Base-by-base conservation (phyloP, 2,888 invertebrate species). In the Dysmachus trigonus region DNA sequence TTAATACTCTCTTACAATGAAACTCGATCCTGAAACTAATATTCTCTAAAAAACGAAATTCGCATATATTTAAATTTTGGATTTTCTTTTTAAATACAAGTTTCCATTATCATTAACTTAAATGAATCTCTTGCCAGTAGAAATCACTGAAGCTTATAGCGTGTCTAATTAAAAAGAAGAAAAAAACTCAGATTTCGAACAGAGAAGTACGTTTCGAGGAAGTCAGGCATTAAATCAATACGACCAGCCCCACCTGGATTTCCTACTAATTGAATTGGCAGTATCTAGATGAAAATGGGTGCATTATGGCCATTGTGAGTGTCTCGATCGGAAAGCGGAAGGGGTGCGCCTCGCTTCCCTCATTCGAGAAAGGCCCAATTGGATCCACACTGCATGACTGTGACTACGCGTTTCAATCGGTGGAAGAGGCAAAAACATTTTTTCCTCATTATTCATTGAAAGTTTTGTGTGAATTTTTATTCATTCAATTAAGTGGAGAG, bases 271-370 rank as follows among this genome's bases (percentile, higher is more conserved):
- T 73, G 73, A 73, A 73, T 73, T 73, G 33, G 30, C 31, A n/a
- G 35, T 73, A 73, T 33, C 73, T 73, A 31, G 33, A 73, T 73
- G 73, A 33, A 73, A 73, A 73, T 73, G 73, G 73, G 35, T 73
- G 31, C 62, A 62, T 62, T 62, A 62, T 62, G 62, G 22, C 73
- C 73, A 73, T 73, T 73, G 73, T 73, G 7, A 4, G n/a, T 10
- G n/a, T 10, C 27, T 10, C 73, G 13, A 33, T 35, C 31, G 30
- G 31, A 33, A 31, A 73, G n/a, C 33, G 73, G 73, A 33, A 27
- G 62, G 73, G 33, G 73, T 33, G 33, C 73, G 73, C 31, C 73
- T 15, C 33, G n/a, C 73, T 73, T 73, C 35, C 73, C 33, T 73
- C 33, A 15, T 35, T 10, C 7, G 27, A 73, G n/a, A n/a, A 73